A percentile compares a stretch with the other conserved stretches of the same genome.
Conservation (phyloP, 2,888 invertebrate genomes). For the Chrysolina americana region DNA sequence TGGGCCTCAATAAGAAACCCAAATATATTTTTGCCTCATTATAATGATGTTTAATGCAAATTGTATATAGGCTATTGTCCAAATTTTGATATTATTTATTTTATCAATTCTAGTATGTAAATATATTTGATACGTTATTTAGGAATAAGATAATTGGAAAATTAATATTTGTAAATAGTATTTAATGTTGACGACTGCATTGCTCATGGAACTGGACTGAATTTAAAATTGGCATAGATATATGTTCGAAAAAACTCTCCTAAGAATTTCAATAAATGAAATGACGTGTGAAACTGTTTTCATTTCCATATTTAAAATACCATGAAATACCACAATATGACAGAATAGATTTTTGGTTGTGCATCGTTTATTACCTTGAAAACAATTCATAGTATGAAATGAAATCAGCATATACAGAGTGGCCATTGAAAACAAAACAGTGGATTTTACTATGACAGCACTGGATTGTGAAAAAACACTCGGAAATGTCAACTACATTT, state of each 20-base stretch:
- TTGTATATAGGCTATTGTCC: background rate
- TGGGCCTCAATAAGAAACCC: background rate
- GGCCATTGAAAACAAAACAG: no score
- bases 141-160: background rate
- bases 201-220: slow-evolving; percentile 17
- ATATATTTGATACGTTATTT: background rate
- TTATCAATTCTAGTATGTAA: background rate
- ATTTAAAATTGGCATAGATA: background rate
- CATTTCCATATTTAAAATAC: background rate
- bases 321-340: no score
- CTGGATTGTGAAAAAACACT: no score
- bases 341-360: no score
- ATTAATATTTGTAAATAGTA: slow-evolving; percentile 1
- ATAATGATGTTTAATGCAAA: background rate
- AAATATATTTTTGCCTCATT: no score
- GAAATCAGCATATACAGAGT: no score
- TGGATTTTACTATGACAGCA: no score
- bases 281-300: background rate
- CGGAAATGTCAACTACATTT: no score
- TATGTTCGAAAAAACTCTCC: background rate
- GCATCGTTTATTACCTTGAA: no score
- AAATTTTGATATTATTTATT: background rate
- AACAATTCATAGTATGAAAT: no score
- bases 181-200: slow-evolving; percentile 26
- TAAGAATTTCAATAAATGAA: slow-evolving; percentile 15